Conservation (phyloP, 2,888 invertebrate genomes). For the Torymus aiolomorphi region DNA sequence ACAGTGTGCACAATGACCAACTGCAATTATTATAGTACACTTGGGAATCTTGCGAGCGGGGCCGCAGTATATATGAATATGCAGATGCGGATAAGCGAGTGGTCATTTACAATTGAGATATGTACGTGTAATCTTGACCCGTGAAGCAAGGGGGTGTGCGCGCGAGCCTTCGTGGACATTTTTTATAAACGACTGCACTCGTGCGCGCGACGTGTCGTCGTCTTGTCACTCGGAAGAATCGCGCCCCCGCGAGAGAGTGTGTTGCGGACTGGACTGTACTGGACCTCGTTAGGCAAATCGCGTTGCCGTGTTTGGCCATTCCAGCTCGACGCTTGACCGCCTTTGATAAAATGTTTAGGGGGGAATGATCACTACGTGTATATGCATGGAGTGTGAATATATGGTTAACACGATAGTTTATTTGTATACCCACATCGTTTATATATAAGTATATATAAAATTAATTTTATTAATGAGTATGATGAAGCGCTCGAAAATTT, state of each 20-base stretch:
- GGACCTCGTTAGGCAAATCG: conserved; percentile 17
- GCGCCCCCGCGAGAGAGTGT: neutral
- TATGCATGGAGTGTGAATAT: no score
- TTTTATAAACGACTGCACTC: neutral
- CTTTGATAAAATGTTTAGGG: no score
- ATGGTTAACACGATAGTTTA: no score
- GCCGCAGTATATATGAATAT: conserved; percentile 24
- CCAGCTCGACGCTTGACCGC: neutral
- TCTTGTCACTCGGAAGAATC: conserved; percentile 27
- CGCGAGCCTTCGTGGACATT: neutral
- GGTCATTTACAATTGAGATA: conserved; percentile 41
- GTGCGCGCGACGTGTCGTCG: neutral
- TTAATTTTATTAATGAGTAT: no score
- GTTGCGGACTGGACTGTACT: neutral
- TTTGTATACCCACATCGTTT: no score
- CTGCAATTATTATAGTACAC: neutral
- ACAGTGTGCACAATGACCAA: no score
- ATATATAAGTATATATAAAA: no score
- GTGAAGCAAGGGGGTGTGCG: neutral
- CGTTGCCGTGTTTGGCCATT: neutral
- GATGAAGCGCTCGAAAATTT: no score
- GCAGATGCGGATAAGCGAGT: conserved; percentile 1
- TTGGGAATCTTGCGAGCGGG: no score
- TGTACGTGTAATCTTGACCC: conserved; percentile 12
- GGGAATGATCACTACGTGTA: no score